phyloP scores from a whole-genome alignment of 2,888 invertebrate genomes.

The Erebia aethiops region DNA sequence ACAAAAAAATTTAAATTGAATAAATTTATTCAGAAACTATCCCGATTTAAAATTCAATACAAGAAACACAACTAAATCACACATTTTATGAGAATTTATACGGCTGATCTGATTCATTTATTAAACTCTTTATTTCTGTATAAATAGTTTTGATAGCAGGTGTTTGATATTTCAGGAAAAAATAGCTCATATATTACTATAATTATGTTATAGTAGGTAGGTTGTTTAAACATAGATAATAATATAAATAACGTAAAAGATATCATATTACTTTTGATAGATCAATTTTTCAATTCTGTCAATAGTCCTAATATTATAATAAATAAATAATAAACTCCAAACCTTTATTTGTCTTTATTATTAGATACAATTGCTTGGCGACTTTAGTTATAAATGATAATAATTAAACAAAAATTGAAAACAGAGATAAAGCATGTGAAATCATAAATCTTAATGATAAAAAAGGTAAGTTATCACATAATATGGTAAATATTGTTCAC shows the following conservation, averaged over 20 bases:
- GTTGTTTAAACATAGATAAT: no score
- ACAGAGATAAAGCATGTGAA: constrained; percentile 39
- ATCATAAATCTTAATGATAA: constrained; percentile 43
- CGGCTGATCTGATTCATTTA: neutral
- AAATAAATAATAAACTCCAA: constrained; percentile 62
- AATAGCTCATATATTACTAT: neutral
- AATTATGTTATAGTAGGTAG: neutral
- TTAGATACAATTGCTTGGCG: constrained; percentile 60
- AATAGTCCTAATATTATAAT: neutral
- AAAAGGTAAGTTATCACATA: constrained; percentile 71
- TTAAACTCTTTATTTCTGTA: neutral
- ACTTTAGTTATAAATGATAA: constrained; percentile 32
- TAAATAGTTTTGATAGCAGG: constrained; percentile 9
- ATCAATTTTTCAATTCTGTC: no score
- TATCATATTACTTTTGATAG: no score
- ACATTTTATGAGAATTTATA: neutral
- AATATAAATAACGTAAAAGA: no score
- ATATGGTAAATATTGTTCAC: constrained; percentile 71
- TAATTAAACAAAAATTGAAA: constrained; percentile 39
- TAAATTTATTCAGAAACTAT: neutral
- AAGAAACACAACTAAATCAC: constrained; percentile 3
- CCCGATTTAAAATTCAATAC: neutral
- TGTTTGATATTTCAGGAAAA: neutral
- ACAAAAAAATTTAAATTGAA: neutral
- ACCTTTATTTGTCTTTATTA: constrained; percentile 70